A percentile compares a stretch with the other conserved stretches of the same genome.
Conservation (phyloP, 2,113 vertebrate genomes). For the Rutilus rutilus region DNA sequence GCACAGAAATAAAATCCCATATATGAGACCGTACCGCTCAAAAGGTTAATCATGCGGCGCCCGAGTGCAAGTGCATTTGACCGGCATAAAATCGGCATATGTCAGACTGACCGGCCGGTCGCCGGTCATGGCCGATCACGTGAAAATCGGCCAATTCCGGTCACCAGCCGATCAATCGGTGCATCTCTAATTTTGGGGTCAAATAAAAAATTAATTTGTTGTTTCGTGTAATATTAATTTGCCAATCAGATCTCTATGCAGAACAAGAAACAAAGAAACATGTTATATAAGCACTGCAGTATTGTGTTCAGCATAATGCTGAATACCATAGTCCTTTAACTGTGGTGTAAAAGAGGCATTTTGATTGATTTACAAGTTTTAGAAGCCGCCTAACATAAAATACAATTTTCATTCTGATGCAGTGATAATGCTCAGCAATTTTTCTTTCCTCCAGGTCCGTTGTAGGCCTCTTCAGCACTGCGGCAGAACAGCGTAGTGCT, state of each 20-base stretch:
- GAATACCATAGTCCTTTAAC: not conserved
- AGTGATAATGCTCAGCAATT: no score
- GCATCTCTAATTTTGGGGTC: no score
- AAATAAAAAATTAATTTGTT: not conserved
- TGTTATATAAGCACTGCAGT: not conserved
- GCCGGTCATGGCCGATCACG: no score
- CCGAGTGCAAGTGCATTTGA: no score
- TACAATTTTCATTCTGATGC: not conserved
- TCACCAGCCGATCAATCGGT: no score
- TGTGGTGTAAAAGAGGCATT: not conserved
- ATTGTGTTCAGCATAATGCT: not conserved
- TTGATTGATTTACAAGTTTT: not conserved
- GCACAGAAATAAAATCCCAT: no score
- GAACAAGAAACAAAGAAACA: not conserved
- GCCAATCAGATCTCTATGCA: not conserved
- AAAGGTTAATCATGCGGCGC: no score
- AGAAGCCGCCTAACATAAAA: not conserved
- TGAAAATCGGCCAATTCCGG: no score
- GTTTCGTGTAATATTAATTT: not conserved
- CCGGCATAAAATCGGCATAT: no score
- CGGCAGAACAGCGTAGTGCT: slow-evolving; percentile 80
- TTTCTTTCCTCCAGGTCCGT: slow-evolving; percentile 65
- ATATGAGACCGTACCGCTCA: no score
- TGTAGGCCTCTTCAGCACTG: slow-evolving; percentile 74
- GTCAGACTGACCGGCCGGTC: no score